Evolutionary conservation across 2,797 vertebrate species (phyloP).

Genomic region (Clarias laeviceps): DNA sequence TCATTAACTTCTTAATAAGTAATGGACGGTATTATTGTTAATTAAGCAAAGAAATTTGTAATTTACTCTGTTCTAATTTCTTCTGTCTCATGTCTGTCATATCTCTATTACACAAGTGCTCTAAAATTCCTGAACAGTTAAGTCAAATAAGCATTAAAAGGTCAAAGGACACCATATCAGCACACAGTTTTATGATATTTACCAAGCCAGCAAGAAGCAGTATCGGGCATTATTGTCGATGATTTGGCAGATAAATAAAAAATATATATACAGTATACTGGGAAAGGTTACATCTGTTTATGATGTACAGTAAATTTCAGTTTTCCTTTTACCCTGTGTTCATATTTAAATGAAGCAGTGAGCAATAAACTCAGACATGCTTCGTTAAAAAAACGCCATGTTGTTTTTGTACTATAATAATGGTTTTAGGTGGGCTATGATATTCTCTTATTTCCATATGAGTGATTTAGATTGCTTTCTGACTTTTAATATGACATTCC

Average conservation of each 20-base stretch:
- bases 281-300: slow-evolving; percentile 1
- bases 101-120: slow-evolving; percentile 33
- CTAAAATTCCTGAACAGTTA: slow-evolving; percentile 7
- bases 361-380: slow-evolving; percentile 41
- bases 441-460: background rate
- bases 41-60: slow-evolving; percentile 49
- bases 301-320: slow-evolving; percentile 7
- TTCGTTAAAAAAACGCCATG: background rate
- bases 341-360: slow-evolving; percentile 24
- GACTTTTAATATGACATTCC: background rate
- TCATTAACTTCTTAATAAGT: slow-evolving; percentile 63
- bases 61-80: slow-evolving; percentile 50
- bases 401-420: background rate
- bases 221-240: slow-evolving; percentile 54
- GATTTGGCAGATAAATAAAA: slow-evolving; percentile 22
- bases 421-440: background rate
- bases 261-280: slow-evolving; percentile 1
- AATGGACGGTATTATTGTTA: slow-evolving; percentile 55
- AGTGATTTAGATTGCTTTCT: background rate
- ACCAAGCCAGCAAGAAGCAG: slow-evolving; percentile 71
- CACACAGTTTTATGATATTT: slow-evolving; percentile 62
- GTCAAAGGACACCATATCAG: slow-evolving; percentile 73
- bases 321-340: slow-evolving; percentile 1
- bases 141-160: slow-evolving; percentile 38
- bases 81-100: slow-evolving; percentile 40